These are phyloP conservation scores for Castor canadensis DNA, from an alignment of 2,113 vertebrate species.

Conservation along the genomic window DNA sequence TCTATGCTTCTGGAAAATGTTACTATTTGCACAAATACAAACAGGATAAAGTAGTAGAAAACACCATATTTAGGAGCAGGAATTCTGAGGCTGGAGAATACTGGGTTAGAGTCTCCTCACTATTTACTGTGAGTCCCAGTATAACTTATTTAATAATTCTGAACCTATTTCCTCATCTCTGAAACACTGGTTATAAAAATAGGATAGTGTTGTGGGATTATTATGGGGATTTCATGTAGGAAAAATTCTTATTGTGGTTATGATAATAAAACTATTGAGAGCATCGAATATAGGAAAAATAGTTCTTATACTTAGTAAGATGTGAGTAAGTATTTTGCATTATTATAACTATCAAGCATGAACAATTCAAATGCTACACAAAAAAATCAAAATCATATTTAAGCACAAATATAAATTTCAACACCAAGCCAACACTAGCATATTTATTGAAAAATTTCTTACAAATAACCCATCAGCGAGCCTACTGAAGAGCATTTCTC, in stretches of 20 bases:
- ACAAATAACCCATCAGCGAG: background rate
- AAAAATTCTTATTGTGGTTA: background rate
- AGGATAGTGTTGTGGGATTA: background rate
- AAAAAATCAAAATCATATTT: background rate
- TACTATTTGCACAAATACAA: background rate
- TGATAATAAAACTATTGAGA: background rate
- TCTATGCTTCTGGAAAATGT: background rate
- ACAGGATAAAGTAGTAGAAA: background rate
- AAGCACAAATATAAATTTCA: background rate
- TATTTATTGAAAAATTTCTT: background rate
- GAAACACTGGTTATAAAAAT: background rate
- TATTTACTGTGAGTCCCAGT: background rate
- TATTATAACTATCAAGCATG: background rate
- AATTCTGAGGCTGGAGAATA: background rate
- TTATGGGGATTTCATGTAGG: background rate
- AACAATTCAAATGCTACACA: background rate
- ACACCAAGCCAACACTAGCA: background rate
- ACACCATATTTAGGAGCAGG: background rate
- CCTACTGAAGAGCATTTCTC: background rate
- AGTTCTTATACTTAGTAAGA: background rate
- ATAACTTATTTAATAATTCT: background rate
- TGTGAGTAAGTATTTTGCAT: background rate
- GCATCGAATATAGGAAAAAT: background rate
- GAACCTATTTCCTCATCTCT: background rate
- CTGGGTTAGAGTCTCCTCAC: background rate